phyloP scores from a whole-genome alignment of 2,113 vertebrate species.

The Coracopsis vasa region DNA sequence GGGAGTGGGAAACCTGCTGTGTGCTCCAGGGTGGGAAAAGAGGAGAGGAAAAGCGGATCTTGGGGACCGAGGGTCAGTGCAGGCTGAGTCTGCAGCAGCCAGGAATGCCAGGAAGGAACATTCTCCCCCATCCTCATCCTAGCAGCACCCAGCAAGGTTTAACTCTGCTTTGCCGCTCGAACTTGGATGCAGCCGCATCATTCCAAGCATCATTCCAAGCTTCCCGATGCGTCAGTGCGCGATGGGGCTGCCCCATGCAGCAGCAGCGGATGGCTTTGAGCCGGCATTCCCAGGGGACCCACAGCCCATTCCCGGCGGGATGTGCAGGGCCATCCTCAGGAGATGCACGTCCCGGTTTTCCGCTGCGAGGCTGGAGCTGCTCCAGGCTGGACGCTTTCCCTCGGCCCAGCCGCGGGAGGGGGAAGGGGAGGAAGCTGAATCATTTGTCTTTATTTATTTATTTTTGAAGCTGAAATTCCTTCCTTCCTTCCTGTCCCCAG shows the following conservation, averaged over 20 bases:
- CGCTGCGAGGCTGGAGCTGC: neutral
- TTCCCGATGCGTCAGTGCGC: neutral
- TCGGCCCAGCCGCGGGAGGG: neutral
- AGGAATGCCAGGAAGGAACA: neutral
- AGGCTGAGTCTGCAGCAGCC: neutral
- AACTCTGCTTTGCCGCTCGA: neutral
- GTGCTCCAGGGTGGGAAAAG: neutral
- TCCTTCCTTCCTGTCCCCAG: neutral
- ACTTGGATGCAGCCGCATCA: neutral
- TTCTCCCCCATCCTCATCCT: rapidly evolving
- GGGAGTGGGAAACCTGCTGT: neutral
- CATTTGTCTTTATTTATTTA: neutral
- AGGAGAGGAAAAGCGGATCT: neutral
- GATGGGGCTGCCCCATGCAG: neutral
- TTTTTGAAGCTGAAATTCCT: neutral
- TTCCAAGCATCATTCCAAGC: neutral
- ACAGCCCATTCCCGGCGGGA: neutral
- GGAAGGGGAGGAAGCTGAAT: neutral
- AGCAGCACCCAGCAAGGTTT: neutral
- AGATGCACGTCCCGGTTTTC: neutral
- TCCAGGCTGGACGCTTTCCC: neutral
- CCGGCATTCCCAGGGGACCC: neutral
- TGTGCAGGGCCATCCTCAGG: neutral
- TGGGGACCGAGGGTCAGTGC: rapidly evolving
- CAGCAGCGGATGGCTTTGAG: neutral